Evolutionary conservation across 2,888 invertebrate species (phyloP).

Genomic region (Nomada fucata): DNA sequence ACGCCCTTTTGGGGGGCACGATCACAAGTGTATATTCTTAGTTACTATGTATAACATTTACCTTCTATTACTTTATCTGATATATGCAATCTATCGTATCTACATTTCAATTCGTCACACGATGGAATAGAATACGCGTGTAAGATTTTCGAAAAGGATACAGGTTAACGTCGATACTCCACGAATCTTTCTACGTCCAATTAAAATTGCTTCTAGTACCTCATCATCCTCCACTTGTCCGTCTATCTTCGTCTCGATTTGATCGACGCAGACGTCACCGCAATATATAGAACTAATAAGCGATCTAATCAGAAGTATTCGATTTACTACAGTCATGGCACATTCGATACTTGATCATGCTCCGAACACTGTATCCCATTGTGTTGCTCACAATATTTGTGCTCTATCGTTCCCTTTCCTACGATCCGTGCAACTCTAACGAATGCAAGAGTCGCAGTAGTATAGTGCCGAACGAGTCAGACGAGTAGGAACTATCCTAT

Average conservation of each 20-base stretch:
- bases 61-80: background rate
- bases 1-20: background rate
- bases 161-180: background rate
- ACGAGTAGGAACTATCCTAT: background rate
- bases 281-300: too few relatives aligned
- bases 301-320: background rate
- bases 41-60: constrained; percentile 9
- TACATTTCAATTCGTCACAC: constrained; percentile 1
- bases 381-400: constrained; percentile 3
- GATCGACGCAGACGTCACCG: too few relatives aligned
- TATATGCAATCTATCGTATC: constrained; percentile 1
- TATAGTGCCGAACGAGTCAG: constrained; percentile 14
- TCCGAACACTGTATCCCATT: background rate
- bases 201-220: too few relatives aligned
- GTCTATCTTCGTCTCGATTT: too few relatives aligned
- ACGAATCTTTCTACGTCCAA: background rate
- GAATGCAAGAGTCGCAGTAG: constrained; percentile 12
- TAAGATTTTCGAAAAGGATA: background rate
- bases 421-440: constrained; percentile 22
- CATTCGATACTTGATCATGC: background rate
- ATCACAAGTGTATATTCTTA: constrained; percentile 11
- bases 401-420: constrained; percentile 4
- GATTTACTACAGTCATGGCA: background rate
- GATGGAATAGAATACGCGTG: background rate
- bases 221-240: too few relatives aligned